phyloP scores from a whole-genome alignment of 2,113 vertebrate genomes.

The Poecilia latipinna region DNA sequence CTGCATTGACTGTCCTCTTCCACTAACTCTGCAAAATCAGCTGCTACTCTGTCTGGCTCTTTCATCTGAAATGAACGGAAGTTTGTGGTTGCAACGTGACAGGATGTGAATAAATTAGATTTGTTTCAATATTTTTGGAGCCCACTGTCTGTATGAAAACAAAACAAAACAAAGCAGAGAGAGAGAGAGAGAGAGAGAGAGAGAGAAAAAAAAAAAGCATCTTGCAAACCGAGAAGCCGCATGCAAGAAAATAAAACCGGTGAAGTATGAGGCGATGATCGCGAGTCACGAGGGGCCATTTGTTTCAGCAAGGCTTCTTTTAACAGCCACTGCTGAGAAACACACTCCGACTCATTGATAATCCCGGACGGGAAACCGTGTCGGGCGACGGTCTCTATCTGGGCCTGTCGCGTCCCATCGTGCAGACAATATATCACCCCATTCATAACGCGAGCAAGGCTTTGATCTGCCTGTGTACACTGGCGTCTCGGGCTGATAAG shows the following conservation, averaged over 20 bases:
- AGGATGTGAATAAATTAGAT: too few species aligned
- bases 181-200: not conserved
- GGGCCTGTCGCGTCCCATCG: conserved; percentile 65
- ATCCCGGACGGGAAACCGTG: conserved; percentile 63
- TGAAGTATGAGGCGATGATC: conserved; percentile 24
- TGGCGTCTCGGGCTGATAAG: conserved; percentile 54
- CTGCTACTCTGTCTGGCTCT: not conserved
- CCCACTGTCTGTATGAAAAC: too few species aligned
- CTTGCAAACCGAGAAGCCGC: conserved; percentile 24
- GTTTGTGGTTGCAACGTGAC: too few species aligned
- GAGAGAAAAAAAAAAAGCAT: not conserved
- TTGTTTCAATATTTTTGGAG: too few species aligned
- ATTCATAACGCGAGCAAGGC: conserved; percentile 55
- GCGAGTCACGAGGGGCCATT: not conserved
- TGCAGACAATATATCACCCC: conserved; percentile 66
- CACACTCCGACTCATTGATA: conserved; percentile 61
- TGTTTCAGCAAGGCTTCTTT: conserved; percentile 60
- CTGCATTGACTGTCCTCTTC: not conserved
- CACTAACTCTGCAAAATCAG: not conserved
- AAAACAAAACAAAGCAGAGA: conserved; percentile 9
- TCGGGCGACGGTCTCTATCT: conserved; percentile 62
- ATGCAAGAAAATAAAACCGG: conserved; percentile 51
- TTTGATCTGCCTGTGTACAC: conserved; percentile 68
- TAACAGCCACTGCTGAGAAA: conserved; percentile 34
- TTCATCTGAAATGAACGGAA: not conserved